Conservation (phyloP, 2,888 invertebrate species). For the Phengaris arion region DNA sequence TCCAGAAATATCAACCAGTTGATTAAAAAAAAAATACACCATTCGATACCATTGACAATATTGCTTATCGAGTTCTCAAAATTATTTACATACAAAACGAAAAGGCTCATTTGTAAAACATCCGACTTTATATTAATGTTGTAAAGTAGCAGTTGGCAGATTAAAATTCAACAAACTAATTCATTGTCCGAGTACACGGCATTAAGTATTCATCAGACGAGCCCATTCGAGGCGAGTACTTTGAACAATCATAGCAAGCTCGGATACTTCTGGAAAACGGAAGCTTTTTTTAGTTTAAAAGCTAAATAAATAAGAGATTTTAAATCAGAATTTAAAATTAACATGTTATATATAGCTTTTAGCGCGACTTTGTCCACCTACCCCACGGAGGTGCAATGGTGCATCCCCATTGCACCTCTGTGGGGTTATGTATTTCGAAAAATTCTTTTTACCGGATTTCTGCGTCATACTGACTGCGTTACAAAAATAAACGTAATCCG, state of each 20-base stretch:
- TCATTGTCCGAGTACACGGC: not conserved
- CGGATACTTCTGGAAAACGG: not conserved
- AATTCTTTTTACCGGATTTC: too few relatives aligned
- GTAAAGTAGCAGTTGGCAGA: not conserved
- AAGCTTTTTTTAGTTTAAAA: not conserved
- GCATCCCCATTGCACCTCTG: too few relatives aligned
- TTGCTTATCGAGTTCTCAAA: not conserved
- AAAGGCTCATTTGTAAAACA: conserved; percentile 6
- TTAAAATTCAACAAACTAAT: conserved; percentile 25
- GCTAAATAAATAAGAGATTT: not conserved
- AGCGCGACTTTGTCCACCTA: too few relatives aligned
- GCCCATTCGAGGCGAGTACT: not conserved
- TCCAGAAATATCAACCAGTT: too few relatives aligned
- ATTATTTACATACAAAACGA: not conserved
- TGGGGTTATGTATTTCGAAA: too few relatives aligned
- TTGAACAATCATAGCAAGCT: not conserved
- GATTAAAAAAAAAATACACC: too few relatives aligned
- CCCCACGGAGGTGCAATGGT: too few relatives aligned
- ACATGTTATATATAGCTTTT: too few relatives aligned
- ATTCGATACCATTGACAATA: not conserved
- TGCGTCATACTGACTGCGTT: too few relatives aligned
- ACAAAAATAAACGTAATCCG: too few relatives aligned
- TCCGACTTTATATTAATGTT: not conserved
- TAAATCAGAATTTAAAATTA: too few relatives aligned
- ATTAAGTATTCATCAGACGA: conserved; percentile 17